Conservation (phyloP, 2,113 vertebrate genomes). For the Neolamprologus variostigma region DNA sequence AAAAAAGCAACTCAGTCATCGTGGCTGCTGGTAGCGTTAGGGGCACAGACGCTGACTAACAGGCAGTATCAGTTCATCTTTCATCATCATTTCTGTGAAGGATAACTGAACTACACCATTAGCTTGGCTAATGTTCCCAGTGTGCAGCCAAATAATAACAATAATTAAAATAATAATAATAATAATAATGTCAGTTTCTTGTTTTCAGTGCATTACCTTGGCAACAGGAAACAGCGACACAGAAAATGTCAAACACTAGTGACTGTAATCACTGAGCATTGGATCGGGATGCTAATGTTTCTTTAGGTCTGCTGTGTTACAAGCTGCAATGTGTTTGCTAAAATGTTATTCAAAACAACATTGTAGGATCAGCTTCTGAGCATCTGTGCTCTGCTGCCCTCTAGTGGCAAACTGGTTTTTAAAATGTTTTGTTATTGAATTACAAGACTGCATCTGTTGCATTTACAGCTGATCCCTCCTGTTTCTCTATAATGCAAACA, state of each 20-base stretch:
- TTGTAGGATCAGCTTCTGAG: background rate
- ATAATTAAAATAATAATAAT: background rate
- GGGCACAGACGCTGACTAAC: background rate
- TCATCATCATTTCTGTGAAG: background rate
- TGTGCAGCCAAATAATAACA: background rate
- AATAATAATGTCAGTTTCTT: background rate
- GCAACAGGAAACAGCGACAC: background rate
- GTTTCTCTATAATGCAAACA: background rate
- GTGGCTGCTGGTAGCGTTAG: background rate
- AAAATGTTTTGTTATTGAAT: background rate
- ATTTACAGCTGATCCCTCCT: background rate
- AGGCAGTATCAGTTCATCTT: background rate
- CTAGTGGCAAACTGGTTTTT: background rate
- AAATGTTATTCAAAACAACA: background rate
- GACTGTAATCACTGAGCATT: background rate
- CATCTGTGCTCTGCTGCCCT: background rate
- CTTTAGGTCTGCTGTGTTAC: background rate
- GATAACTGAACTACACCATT: background rate
- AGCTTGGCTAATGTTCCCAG: background rate
- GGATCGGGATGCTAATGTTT: accelerated
- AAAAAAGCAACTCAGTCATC: background rate
- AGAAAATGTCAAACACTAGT: background rate
- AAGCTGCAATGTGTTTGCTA: background rate
- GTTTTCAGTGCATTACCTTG: background rate
- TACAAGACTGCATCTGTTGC: background rate